Percentiles rank a stretch among this genome's conserved stretches.
These are phyloP conservation scores for Hozukius guyotensis DNA, from an alignment of 2,797 vertebrate genomes.

Conservation along the genomic window DNA sequence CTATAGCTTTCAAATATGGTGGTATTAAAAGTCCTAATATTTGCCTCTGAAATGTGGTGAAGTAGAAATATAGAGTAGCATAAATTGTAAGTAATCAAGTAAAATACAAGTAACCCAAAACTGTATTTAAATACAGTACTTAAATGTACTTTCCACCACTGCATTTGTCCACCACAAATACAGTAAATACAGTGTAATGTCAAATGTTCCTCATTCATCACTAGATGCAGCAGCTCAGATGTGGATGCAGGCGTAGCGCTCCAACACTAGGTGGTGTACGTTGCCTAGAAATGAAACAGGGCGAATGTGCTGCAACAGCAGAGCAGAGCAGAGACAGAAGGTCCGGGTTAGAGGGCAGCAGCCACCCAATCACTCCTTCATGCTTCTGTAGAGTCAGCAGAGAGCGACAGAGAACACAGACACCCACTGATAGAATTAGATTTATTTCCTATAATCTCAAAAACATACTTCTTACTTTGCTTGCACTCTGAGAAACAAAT, in stretches of 20 bases:
- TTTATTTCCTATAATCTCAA: conserved; percentile 90
- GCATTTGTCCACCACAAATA: neutral
- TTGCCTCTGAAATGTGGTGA: neutral
- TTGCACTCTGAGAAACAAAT: conserved; percentile 85
- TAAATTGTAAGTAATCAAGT: neutral
- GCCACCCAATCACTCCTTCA: neutral
- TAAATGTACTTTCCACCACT: neutral
- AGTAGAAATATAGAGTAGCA: neutral
- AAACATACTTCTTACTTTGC: conserved; percentile 85
- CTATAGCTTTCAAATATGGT: neutral
- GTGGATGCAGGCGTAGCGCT: neutral
- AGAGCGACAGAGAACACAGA: conserved; percentile 56
- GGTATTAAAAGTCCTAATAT: neutral
- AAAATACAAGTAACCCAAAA: neutral
- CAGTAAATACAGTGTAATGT: neutral
- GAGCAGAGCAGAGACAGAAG: neutral
- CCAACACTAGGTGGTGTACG: conserved; percentile 56
- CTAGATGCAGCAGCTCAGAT: neutral
- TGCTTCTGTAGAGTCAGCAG: neutral
- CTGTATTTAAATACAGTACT: neutral
- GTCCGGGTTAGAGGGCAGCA: neutral
- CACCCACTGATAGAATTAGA: conserved; percentile 83
- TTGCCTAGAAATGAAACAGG: conserved; percentile 12
- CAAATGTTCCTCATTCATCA: neutral
- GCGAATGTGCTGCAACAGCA: neutral